A percentile compares a stretch with the other conserved stretches of the same genome.
Conservation (phyloP, 1,140 invertebrate genomes). For the Zophobas atratus region DNA sequence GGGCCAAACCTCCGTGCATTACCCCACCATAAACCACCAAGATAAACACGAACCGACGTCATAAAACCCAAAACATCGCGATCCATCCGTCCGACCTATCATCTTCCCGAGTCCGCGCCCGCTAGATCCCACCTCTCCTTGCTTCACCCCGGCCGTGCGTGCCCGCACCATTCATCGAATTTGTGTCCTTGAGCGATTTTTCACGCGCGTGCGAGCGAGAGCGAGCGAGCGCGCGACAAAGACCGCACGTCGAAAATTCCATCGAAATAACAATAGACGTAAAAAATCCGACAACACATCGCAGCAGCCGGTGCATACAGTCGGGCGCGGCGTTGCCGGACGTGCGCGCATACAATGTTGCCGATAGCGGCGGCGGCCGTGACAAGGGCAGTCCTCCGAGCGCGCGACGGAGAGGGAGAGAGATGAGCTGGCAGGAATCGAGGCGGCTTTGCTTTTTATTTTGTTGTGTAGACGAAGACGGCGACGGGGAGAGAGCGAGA, state of each 20-base stretch:
- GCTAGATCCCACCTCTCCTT: background rate
- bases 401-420: conserved; percentile 7
- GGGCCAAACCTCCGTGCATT: background rate
- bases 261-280: conserved; percentile 43
- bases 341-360: background rate
- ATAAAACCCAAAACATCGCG: background rate
- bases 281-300: conserved; percentile 43
- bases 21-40: background rate
- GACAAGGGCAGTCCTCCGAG: conserved; percentile 54
- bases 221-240: background rate
- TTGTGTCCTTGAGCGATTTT: conserved; percentile 17
- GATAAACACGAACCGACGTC: background rate
- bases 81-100: background rate
- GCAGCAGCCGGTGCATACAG: conserved; percentile 41
- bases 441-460: conserved; percentile 43
- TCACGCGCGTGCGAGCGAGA: background rate
- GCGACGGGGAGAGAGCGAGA: background rate
- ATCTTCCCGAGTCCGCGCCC: too few species aligned
- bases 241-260: conserved; percentile 25
- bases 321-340: conserved; percentile 24
- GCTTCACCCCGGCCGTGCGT: background rate
- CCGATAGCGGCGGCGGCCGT: conserved; percentile 18
- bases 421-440: conserved; percentile 52
- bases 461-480: conserved; percentile 30
- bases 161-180: conserved; percentile 7